These are phyloP conservation scores for Neotragus pygmaeus DNA, from an alignment of 2,113 vertebrate species.

Conservation along the genomic window DNA sequence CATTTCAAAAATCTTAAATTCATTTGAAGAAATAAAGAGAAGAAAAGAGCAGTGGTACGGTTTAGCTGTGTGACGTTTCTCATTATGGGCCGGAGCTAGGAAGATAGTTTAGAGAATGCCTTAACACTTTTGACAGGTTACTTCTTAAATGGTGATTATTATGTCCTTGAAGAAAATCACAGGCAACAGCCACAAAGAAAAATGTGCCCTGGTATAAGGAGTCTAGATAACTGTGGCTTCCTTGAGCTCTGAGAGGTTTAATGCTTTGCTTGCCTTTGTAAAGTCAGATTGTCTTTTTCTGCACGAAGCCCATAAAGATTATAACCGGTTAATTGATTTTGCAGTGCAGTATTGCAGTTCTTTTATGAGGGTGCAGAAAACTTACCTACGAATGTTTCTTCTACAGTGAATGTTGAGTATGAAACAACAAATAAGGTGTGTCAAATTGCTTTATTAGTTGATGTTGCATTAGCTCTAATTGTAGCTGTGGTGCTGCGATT, in stretches of 20 bases:
- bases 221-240: slow-evolving; percentile 37
- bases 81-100: background rate
- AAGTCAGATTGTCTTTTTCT: slow-evolving; percentile 61
- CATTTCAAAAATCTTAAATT: background rate
- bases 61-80: background rate
- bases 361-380: background rate
- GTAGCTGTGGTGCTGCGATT: background rate
- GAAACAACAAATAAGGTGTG: background rate
- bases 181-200: background rate
- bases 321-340: slow-evolving; percentile 47
- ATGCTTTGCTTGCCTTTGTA: slow-evolving; percentile 63
- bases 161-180: background rate
- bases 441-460: background rate
- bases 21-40: background rate
- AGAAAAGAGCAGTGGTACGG: background rate
- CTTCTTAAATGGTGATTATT: slow-evolving; percentile 19
- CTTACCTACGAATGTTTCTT: background rate
- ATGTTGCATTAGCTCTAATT: background rate
- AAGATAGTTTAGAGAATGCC: background rate
- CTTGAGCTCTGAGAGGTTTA: slow-evolving; percentile 59
- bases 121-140: slow-evolving; percentile 50
- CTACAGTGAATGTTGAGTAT: background rate
- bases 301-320: slow-evolving; percentile 28
- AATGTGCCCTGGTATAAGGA: background rate
- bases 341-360: background rate